Evolutionary conservation across 2,797 vertebrate species (phyloP), one percentile per base, ranked within the genome.

Genomic region (Notoglanidium macrostoma): DNA sequence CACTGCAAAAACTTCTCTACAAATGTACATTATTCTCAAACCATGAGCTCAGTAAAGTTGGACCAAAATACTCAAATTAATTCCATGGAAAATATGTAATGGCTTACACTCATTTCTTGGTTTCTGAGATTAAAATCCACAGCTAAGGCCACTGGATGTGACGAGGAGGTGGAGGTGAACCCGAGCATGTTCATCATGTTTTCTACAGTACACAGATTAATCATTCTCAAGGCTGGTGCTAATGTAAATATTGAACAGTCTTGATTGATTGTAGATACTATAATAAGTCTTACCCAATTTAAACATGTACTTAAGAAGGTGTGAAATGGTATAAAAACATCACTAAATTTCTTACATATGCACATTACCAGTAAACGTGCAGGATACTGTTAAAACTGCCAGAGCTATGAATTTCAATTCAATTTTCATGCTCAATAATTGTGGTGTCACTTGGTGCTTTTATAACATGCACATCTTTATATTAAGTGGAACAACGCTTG

Each of bases 201-300:
- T 68, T 88, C 81, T 86, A 89, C 88, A 89, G 88, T 89, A 89
- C 88, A n/a, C 8, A 26, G 86, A 86, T 84, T 86, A 86, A 90
- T 91, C 85, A 82, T 89, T 91, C 89, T 89, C 79, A 89, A 91
- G 89, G 89, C 83, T 84, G 78, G 87, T 88, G 91, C 89, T 89
- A 92, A 95, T 93, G 94, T 93, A 93, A 92, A 94, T 94, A 93
- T 91, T 92, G 90, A 94, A 89, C 88, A 89, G 91, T 94, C 93
- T 93, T 94, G 93, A 91, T 91, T 90, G 87, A 88, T 92, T 86
- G 91, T 92, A 92, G 86, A 73, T 81, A 89, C 81, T 67, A 21
- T 67, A 51, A 83, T 8, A 51, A 68, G 35, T 59, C n/a, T 67
- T 86, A 49, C 23, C 29, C 23, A 26, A 67, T 90, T 59, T 44